These are phyloP conservation scores for Drosophila anomalata DNA, from an alignment of 2,888 invertebrate species.

Conservation along the genomic window DNA sequence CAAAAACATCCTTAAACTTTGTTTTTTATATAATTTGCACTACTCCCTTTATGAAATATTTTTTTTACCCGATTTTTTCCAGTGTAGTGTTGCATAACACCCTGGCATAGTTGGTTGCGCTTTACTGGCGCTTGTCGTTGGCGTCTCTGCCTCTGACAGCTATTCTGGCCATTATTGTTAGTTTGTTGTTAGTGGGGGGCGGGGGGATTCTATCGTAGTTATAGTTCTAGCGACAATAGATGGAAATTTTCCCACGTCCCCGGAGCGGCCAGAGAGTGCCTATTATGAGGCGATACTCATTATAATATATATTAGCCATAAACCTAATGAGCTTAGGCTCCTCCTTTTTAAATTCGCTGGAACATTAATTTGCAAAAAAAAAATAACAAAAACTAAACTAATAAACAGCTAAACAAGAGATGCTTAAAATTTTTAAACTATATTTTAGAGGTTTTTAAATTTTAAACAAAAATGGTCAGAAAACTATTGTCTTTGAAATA, in stretches of 20 bases:
- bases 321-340: slow-evolving; percentile 37
- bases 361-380: slow-evolving; percentile 21
- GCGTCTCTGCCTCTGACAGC: neutral
- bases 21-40: too few relatives aligned
- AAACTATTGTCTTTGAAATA: slow-evolving; percentile 3
- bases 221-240: slow-evolving; percentile 69
- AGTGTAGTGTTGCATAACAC: slow-evolving; percentile 33
- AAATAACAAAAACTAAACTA: neutral
- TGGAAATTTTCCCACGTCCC: slow-evolving; percentile 63
- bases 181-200: neutral
- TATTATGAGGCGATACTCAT: slow-evolving; percentile 46
- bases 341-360: slow-evolving; percentile 13
- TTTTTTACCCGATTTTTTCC: neutral
- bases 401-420: neutral
- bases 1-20: too few relatives aligned
- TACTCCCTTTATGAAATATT: too few relatives aligned
- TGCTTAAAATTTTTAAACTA: neutral
- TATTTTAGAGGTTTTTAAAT: neutral
- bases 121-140: slow-evolving; percentile 30
- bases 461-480: neutral
- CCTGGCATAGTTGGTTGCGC: slow-evolving; percentile 34
- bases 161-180: slow-evolving; percentile 18
- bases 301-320: slow-evolving; percentile 44
- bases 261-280: slow-evolving; percentile 27
- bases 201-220: neutral